Conservation (phyloP, 2,797 vertebrate genomes). For the Mus spretus region DNA sequence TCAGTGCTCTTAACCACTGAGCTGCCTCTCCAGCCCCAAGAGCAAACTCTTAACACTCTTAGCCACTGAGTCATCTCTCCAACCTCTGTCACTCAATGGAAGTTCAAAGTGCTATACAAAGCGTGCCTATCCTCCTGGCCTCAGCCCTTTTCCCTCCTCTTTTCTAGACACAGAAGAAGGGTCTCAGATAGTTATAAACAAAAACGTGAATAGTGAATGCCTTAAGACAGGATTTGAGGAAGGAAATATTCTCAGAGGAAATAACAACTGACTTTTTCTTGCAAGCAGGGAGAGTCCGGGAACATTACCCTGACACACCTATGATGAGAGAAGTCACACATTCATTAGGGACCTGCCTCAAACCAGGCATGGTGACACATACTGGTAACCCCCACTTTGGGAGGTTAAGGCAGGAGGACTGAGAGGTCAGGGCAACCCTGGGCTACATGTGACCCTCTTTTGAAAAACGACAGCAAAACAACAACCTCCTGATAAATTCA, state of each 20-base stretch:
- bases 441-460: not conserved
- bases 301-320: not conserved
- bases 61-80: too few relatives aligned
- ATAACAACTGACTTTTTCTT: not conserved
- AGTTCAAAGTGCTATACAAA: not conserved
- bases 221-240: constrained; percentile 1
- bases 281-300: not conserved
- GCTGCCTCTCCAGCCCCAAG: too few relatives aligned
- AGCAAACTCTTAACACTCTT: too few relatives aligned
- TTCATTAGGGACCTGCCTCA: not conserved
- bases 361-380: not conserved
- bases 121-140: not conserved
- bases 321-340: not conserved
- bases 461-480: not conserved
- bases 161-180: not conserved
- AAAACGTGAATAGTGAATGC: not conserved
- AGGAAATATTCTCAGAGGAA: not conserved
- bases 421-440: not conserved
- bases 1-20: not conserved
- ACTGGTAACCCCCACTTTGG: not conserved
- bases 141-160: not conserved
- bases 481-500: not conserved
- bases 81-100: not conserved
- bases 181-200: constrained; percentile 30
- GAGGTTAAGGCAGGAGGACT: not conserved